phyloP scores from a whole-genome alignment of 2,113 vertebrate species.

The Anguilla rostrata region DNA sequence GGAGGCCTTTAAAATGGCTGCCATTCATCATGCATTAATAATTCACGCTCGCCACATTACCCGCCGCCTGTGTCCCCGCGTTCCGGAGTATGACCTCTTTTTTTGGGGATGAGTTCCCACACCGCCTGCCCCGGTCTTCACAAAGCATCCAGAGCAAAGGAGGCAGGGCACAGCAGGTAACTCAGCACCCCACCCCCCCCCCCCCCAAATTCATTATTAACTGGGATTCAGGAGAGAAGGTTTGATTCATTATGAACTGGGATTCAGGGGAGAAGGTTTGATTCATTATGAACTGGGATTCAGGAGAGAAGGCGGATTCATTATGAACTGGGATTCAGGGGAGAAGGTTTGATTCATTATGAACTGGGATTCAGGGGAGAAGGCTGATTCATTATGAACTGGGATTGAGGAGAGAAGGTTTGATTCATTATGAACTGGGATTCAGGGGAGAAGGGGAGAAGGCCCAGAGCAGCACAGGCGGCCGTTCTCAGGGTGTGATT shows the following conservation, averaged over 20 bases:
- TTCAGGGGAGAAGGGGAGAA: neutral
- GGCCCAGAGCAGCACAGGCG: neutral
- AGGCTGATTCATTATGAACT: neutral
- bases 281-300: no score
- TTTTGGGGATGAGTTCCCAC: neutral
- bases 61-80: neutral
- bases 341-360: no score
- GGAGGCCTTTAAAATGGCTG: slow-evolving; percentile 55
- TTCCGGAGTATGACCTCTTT: neutral
- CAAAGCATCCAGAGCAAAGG: no score
- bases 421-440: neutral
- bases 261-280: no score
- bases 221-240: no score
- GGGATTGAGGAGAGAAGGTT: neutral
- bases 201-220: no score
- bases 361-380: neutral
- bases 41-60: slow-evolving; percentile 48
- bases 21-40: slow-evolving; percentile 72
- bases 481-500: neutral
- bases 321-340: no score
- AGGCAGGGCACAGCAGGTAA: no score
- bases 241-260: no score
- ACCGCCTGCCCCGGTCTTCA: no score
- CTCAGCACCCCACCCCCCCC: no score
- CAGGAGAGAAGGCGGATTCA: no score